Evolutionary conservation across 2,797 vertebrate genomes (phyloP), one percentile per base, ranked within the genome.

Genomic region (Ctenosaura bakeri): DNA sequence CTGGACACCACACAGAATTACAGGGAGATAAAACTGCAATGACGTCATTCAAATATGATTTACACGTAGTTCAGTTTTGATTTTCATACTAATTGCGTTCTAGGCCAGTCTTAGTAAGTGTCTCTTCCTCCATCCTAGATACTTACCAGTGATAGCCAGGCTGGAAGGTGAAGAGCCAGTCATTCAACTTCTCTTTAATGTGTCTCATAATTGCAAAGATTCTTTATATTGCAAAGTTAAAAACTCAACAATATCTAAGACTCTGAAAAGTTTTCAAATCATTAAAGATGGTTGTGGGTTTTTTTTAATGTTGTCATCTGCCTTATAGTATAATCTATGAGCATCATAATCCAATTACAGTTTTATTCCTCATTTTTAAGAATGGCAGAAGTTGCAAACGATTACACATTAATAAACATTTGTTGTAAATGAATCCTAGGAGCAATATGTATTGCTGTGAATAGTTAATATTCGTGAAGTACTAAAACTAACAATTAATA

Each of bases 281-380:
- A 76, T 83, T 88, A 88, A 92, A 89, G 5, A 64, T 85, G 93
- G 26, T 42, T 46, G 1, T 35, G n/a, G n/a, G n/a, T 42, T 42
- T 59, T 86, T 52, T 56, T 84, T 83, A 77, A 91, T 59, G 76
- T 88, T 86, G 86, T 22, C 76, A 87, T 92, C 54, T 94, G 86
- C 59, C 79, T 91, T 88, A 54, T 92, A 92, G 90, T 82, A 50
- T 35, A 92, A 92, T 88, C 50, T 88, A 77, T 91, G 82, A 94
- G 73, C 24, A 88, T 80, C 91, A 35, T 6, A 69, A 14, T 89
- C 2, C 1, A 78, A 83, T 88, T 74, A 62, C 42, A 59, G 77
- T 89, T 92, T 90, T 93, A 86, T 92, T 93, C 90, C 91, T 89
- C 76, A 56, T 13, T 86, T 88, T 59, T 91, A 95, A 18, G 0